Percentiles rank a stretch among this genome's conserved stretches.
Evolutionary conservation across 1,140 invertebrate species (phyloP).

Genomic region (Leptopilina boulardi): DNA sequence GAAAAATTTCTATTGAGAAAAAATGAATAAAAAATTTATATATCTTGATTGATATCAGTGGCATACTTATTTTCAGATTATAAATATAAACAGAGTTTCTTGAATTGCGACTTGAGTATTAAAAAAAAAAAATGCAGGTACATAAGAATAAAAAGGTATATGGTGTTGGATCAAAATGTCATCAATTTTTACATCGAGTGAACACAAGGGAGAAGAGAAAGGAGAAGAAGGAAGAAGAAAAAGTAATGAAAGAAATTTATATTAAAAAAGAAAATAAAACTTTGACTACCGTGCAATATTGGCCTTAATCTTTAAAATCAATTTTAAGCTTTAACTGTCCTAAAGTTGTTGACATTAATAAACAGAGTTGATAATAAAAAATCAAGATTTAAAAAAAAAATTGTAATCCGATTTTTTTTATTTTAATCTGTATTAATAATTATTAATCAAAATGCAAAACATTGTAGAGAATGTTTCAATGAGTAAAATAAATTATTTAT

Average conservation of each 20-base stretch:
- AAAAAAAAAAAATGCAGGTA: slow-evolving; percentile 29
- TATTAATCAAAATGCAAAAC: no score
- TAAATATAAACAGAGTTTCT: slow-evolving; percentile 73
- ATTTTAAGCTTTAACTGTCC: no score
- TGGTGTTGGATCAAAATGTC: slow-evolving; percentile 41
- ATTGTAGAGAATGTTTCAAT: no score
- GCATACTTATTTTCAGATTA: slow-evolving; percentile 68
- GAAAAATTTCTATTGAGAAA: background rate
- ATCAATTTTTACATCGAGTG: slow-evolving; percentile 43
- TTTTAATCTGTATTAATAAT: no score
- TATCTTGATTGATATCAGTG: slow-evolving; percentile 70
- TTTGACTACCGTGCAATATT: slow-evolving; percentile 33
- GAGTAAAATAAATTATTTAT: no score
- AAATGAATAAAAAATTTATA: slow-evolving; percentile 13
- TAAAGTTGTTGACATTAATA: no score
- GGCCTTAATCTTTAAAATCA: slow-evolving; percentile 48
- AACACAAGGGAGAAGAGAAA: slow-evolving; percentile 35
- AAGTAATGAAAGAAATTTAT: background rate
- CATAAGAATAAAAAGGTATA: slow-evolving; percentile 26
- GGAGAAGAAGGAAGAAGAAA: background rate
- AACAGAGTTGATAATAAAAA: no score
- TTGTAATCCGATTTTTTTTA: no score
- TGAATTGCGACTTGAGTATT: slow-evolving; percentile 63
- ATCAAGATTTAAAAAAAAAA: no score
- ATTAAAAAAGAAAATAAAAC: slow-evolving; percentile 35